Evolutionary conservation across 2,888 invertebrate genomes (phyloP).

Genomic region (Synergus japonicus): DNA sequence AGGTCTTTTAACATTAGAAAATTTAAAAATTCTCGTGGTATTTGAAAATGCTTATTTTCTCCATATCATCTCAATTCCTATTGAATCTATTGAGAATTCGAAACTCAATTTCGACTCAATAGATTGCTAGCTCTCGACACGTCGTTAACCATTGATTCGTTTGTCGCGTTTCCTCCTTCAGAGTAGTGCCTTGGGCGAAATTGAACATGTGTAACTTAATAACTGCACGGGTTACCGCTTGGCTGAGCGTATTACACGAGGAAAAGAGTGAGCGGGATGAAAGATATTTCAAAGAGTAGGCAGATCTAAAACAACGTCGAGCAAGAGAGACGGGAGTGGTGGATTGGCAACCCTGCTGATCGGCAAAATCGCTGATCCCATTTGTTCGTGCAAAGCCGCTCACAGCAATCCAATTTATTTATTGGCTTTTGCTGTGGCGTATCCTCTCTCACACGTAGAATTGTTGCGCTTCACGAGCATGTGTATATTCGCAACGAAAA

Average conservation of each 20-base stretch:
- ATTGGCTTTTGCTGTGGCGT: conserved; percentile 72
- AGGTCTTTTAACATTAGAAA: too few species aligned
- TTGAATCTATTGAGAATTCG: conserved; percentile 27
- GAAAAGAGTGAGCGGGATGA: conserved; percentile 48
- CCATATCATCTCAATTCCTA: not conserved
- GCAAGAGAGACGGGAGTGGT: conserved; percentile 34
- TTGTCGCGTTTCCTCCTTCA: conserved; percentile 29
- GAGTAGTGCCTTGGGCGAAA: conserved; percentile 48
- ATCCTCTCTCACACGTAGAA: conserved; percentile 44
- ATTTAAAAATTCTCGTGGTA: too few species aligned
- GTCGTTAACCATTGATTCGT: conserved; percentile 15
- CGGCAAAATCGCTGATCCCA: conserved; percentile 75
- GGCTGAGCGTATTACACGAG: conserved; percentile 53
- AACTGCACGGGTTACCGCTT: conserved; percentile 55
- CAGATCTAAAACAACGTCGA: conserved; percentile 25
- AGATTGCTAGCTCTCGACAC: conserved; percentile 6
- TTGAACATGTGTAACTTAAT: conserved; percentile 57
- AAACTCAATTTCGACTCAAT: conserved; percentile 28
- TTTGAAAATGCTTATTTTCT: not conserved
- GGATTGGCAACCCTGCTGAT: conserved; percentile 60
- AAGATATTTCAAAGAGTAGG: conserved; percentile 15
- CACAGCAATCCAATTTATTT: conserved; percentile 76
- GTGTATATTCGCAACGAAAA: not conserved
- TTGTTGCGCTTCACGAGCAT: conserved; percentile 19
- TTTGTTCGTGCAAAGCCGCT: conserved; percentile 74